These are phyloP conservation scores for Geophilus truncorum DNA, from an alignment of 2,888 invertebrate species.

Conservation along the genomic window DNA sequence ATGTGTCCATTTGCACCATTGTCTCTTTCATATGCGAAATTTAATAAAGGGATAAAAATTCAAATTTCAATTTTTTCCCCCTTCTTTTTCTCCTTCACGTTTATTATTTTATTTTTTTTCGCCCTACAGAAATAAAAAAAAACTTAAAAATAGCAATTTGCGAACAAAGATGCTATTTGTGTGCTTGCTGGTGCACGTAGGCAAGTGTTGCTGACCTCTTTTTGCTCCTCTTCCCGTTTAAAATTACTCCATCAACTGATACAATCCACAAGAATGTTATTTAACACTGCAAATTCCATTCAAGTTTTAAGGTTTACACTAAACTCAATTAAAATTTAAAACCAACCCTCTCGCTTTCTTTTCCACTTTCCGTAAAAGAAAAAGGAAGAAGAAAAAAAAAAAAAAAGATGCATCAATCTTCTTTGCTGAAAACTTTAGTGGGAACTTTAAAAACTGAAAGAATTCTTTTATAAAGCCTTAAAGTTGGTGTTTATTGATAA, in stretches of 20 bases:
- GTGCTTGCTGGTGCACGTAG: neutral
- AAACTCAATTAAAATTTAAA: neutral
- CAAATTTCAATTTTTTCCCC: neutral
- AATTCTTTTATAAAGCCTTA: too few relatives aligned
- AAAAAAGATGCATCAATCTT: neutral
- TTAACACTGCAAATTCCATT: conserved; percentile 11
- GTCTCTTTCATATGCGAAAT: conserved; percentile 8
- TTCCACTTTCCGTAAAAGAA: neutral
- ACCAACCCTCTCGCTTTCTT: neutral
- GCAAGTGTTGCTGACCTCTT: neutral
- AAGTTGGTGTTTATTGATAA: too few relatives aligned
- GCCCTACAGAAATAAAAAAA: neutral
- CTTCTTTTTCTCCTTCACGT: neutral
- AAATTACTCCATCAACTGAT: neutral
- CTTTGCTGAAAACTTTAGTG: neutral
- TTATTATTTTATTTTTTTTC: neutral
- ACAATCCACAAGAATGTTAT: conserved; percentile 7
- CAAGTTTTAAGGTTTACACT: neutral
- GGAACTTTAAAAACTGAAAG: neutral
- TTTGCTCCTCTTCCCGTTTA: neutral
- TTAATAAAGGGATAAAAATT: conserved; percentile 21
- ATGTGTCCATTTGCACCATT: conserved; percentile 22
- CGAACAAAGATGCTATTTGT: conserved; percentile 8
- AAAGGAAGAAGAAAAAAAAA: neutral
- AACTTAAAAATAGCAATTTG: neutral